phyloP scores from a whole-genome alignment of 1,140 invertebrate species.

The Nasonia giraulti region DNA sequence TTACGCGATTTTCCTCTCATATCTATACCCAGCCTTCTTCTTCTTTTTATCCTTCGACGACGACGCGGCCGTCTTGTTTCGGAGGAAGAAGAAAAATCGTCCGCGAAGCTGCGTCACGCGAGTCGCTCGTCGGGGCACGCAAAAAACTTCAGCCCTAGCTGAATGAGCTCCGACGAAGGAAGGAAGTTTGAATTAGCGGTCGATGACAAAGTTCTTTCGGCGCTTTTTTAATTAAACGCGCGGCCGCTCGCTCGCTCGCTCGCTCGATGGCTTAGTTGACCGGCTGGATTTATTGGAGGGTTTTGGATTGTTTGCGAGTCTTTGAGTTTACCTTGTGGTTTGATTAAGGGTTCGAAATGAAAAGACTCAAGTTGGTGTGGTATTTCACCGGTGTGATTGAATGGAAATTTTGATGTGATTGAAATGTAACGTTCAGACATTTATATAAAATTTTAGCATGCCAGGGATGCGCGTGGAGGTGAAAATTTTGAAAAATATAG shows the following conservation, averaged over 20 bases:
- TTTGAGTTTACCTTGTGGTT: too few relatives aligned
- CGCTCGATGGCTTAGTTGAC: not conserved
- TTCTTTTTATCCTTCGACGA: not conserved
- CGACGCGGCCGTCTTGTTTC: conserved; percentile 2
- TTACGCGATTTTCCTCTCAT: not conserved
- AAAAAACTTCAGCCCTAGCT: not conserved
- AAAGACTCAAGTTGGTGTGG: too few relatives aligned
- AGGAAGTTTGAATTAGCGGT: conserved; percentile 26
- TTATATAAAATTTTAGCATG: too few relatives aligned
- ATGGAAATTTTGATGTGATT: too few relatives aligned
- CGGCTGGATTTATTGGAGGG: too few relatives aligned
- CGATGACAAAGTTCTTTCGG: conserved; percentile 32
- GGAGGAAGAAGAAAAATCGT: not conserved
- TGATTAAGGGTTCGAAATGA: too few relatives aligned
- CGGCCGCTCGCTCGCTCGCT: too few relatives aligned
- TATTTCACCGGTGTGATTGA: too few relatives aligned
- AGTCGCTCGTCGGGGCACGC: not conserved
- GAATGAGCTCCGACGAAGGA: not conserved
- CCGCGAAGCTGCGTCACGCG: not conserved
- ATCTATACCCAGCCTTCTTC: not conserved
- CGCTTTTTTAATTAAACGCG: conserved; percentile 34
- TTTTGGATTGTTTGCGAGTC: too few relatives aligned
- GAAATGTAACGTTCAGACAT: too few relatives aligned
- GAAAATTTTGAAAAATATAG: too few relatives aligned
- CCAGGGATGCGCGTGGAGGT: too few relatives aligned